These are phyloP conservation scores for Oreamnos americanus DNA, from an alignment of 2,113 vertebrate species.

Conservation along the genomic window DNA sequence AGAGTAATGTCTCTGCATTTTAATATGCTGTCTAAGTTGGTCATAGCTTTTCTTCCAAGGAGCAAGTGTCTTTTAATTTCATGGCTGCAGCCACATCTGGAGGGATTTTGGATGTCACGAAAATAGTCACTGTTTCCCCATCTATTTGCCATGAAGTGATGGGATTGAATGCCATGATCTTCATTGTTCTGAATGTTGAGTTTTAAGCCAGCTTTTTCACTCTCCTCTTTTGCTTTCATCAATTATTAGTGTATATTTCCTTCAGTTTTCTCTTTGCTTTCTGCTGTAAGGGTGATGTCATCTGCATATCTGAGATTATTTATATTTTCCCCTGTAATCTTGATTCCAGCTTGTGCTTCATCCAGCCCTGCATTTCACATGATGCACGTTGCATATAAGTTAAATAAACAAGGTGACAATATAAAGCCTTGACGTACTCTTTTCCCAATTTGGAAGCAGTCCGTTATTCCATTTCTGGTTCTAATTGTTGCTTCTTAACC, in stretches of 20 bases:
- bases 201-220: background rate
- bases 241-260: background rate
- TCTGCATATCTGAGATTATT: background rate
- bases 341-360: background rate
- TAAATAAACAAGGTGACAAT: background rate
- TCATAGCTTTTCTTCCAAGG: background rate
- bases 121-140: background rate
- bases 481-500: background rate
- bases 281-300: background rate
- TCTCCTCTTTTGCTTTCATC: background rate
- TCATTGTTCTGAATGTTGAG: background rate
- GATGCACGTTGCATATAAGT: background rate
- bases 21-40: background rate
- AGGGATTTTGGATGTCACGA: background rate
- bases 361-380: background rate
- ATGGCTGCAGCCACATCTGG: background rate
- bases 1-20: background rate
- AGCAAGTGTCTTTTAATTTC: background rate
- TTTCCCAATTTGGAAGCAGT: background rate
- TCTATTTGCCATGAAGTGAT: background rate
- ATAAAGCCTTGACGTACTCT: fast-evolving
- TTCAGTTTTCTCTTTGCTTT: background rate
- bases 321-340: background rate
- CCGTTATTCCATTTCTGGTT: background rate
- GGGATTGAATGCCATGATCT: background rate